Conservation (phyloP, 1,140 invertebrate genomes). For the Lasioglossum albipes region DNA sequence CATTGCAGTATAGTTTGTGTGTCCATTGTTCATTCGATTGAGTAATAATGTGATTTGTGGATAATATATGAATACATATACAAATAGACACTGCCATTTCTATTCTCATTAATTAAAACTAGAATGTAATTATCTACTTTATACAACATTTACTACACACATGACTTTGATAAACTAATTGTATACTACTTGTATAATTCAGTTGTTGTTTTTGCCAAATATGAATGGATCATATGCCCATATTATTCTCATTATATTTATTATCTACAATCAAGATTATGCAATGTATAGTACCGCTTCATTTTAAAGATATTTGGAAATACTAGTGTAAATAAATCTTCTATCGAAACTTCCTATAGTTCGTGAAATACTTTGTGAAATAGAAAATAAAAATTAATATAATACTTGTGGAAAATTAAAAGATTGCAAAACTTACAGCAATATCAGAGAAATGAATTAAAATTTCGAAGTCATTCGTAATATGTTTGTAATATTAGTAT, state of each 20-base stretch:
- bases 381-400: conserved; percentile 16
- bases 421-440: not conserved
- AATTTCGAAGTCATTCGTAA: not conserved
- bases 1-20: conserved; percentile 36
- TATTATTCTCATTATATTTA: conserved; percentile 36
- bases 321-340: conserved; percentile 10
- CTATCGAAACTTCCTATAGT: not conserved
- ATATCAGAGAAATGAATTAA: conserved; percentile 2
- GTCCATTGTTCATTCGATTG: conserved; percentile 35
- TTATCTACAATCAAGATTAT: conserved; percentile 27
- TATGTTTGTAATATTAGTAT: not conserved
- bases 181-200: conserved; percentile 68
- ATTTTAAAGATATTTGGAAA: conserved; percentile 12
- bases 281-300: conserved; percentile 20
- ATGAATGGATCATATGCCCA: conserved; percentile 4
- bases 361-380: not conserved
- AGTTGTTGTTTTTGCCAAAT: conserved; percentile 50
- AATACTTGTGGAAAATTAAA: conserved; percentile 6
- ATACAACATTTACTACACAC: conserved; percentile 71
- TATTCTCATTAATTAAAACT: conserved; percentile 63
- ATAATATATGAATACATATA: conserved; percentile 59
- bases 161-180: conserved; percentile 64
- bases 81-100: conserved; percentile 60
- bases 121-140: conserved; percentile 67
- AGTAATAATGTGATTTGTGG: conserved; percentile 47